These are phyloP conservation scores for Coilia nasus DNA, from an alignment of 2,797 vertebrate genomes.

Conservation along the genomic window DNA sequence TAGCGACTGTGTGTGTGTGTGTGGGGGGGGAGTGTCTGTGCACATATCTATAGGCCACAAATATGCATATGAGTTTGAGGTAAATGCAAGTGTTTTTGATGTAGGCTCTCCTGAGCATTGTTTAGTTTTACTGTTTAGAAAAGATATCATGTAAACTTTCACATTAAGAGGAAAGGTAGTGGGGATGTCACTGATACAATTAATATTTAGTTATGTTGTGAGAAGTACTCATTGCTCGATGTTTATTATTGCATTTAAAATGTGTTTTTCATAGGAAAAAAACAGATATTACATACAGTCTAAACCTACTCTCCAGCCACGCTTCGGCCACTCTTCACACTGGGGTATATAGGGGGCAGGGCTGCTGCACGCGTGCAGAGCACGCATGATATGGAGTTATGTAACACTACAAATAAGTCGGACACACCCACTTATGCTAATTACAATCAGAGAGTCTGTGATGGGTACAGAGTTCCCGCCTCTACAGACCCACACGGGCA, in stretches of 20 bases:
- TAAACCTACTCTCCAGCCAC: background rate
- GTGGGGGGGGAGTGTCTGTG: background rate
- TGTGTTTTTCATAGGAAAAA: background rate
- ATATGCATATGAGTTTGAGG: background rate
- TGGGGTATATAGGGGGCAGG: background rate
- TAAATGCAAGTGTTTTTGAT: background rate
- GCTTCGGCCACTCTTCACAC: conserved; percentile 16
- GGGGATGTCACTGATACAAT: background rate
- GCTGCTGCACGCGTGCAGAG: background rate
- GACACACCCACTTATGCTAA: conserved; percentile 14
- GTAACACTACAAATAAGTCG: background rate
- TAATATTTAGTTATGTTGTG: background rate
- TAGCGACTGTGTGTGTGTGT: background rate
- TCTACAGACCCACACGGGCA: background rate
- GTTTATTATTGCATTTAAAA: too few species aligned
- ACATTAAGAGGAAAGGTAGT: background rate
- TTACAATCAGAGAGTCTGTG: background rate
- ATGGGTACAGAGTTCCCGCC: conserved; percentile 21
- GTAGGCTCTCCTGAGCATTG: background rate
- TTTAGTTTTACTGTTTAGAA: background rate
- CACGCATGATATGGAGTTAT: conserved; percentile 20
- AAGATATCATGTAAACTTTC: background rate
- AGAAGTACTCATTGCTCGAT: background rate
- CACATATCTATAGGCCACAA: background rate
- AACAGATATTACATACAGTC: background rate